Evolutionary conservation across 2,113 vertebrate species (phyloP), one percentile per base, ranked within the genome.

Genomic region (Tenrec ecaudatus): DNA sequence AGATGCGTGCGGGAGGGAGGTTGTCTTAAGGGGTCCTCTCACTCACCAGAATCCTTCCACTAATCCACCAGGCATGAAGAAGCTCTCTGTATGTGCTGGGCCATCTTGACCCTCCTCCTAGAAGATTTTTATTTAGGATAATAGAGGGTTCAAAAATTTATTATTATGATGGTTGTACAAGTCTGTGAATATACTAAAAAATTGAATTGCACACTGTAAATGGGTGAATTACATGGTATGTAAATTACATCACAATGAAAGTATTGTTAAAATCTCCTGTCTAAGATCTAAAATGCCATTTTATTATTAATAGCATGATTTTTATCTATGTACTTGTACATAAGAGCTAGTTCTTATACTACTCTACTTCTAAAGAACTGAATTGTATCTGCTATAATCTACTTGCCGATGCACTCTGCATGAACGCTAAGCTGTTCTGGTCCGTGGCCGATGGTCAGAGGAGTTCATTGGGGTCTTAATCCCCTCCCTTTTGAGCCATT

Each of bases 251-350:
- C 66, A 11, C 22, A 79, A 57, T 77, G 25, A 82, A 82, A 3
- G 29, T 71, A 6, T 36, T 64, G 31, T 53, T 53, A 71, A 86
- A 88, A 73, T 40, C 3, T 14, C n/a, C 71, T 76, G 9, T 15
- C 14, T 76, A 6, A 33, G 11, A 40, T 88, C 53, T 60, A 83
- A 90, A 80, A 88, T 58, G 47, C 58, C 10, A 83, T 77, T 86
- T 93, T 62, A 82, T 80, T 73, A 82, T n/a, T 66, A 88, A 80
- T 76, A 33, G 69, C 43, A 60, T 83, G 79, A 58, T 66, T 80
- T 57, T 17, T 40, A 88, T 58, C 73, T 83, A n/a, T 60, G 20
- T 71, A 53, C 23, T 88, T 92, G 20, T 53, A 6, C 43, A 85
- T 68, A 64, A 88, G 73, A 93, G 36, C 66, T 81, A 76, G 5